A percentile compares a stretch with the other conserved stretches of the same genome.
phyloP scores from a whole-genome alignment of 2,888 invertebrate genomes.

The Rhagonycha lutea region DNA sequence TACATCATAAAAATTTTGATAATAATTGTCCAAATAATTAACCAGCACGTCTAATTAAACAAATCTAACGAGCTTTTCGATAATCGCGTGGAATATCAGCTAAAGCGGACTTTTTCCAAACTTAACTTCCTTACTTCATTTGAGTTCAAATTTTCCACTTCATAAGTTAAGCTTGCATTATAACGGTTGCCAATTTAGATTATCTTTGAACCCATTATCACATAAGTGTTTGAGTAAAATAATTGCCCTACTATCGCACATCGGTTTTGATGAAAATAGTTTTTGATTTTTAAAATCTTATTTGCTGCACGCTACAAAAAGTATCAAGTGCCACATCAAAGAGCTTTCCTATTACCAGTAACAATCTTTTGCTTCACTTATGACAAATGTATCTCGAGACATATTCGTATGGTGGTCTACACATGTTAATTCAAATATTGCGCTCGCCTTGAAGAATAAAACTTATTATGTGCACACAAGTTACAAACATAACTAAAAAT shows the following conservation, averaged over 20 bases:
- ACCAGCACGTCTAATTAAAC: not conserved
- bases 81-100: not conserved
- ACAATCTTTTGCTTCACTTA: conserved; percentile 36
- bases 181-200: not conserved
- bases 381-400: conserved; percentile 36
- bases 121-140: not conserved
- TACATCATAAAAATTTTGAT: not conserved
- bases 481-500: conserved; percentile 13
- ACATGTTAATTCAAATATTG: conserved; percentile 30
- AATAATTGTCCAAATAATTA: not conserved
- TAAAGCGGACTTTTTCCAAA: not conserved
- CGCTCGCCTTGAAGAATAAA: conserved; percentile 10
- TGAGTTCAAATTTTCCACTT: not conserved
- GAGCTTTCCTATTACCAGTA: conserved; percentile 32
- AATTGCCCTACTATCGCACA: not conserved
- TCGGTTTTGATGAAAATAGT: not conserved
- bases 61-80: not conserved
- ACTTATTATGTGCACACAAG: not conserved
- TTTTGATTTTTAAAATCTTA: not conserved
- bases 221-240: not conserved
- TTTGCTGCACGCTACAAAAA: conserved; percentile 4
- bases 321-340: conserved; percentile 30
- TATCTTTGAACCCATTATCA: not conserved
- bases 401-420: conserved; percentile 31
- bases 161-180: not conserved